Evolutionary conservation across 2,797 vertebrate genomes (phyloP).

Genomic region (Tauraco hartlaubi): DNA sequence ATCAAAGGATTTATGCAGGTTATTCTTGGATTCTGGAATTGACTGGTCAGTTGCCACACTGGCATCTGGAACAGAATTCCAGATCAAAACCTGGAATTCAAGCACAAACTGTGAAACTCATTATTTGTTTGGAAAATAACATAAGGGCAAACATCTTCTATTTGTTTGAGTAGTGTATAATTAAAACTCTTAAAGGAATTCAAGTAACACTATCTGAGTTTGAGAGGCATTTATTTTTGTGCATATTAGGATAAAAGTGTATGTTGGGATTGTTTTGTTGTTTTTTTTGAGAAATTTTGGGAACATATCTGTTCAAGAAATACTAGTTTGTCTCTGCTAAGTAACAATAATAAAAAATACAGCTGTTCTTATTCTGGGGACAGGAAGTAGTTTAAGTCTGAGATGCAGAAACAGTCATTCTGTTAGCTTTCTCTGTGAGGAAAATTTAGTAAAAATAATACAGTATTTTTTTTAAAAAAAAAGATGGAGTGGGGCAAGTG

Average conservation of each 20-base stretch:
- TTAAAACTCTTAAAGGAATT: neutral
- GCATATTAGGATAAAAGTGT: neutral
- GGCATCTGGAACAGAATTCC: neutral
- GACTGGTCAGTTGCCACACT: neutral
- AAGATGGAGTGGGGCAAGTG: rapidly evolving
- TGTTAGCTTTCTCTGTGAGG: neutral
- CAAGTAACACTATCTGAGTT: neutral
- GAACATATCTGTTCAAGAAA: neutral
- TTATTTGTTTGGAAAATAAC: neutral
- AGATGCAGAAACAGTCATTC: neutral
- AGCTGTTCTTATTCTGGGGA: neutral
- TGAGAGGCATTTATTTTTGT: neutral
- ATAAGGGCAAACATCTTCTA: neutral
- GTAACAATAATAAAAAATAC: neutral
- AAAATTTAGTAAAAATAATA: neutral
- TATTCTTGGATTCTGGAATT: neutral
- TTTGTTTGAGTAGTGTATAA: neutral
- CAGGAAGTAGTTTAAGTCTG: neutral
- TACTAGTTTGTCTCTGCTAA: neutral
- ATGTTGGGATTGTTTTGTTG: neutral
- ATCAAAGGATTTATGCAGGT: neutral
- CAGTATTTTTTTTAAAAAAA: neutral
- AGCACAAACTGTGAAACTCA: neutral
- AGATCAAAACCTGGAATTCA: neutral
- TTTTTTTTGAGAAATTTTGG: neutral